Conservation (phyloP, 92 coral and sea anemone species). For the Heliopora coerulea region DNA sequence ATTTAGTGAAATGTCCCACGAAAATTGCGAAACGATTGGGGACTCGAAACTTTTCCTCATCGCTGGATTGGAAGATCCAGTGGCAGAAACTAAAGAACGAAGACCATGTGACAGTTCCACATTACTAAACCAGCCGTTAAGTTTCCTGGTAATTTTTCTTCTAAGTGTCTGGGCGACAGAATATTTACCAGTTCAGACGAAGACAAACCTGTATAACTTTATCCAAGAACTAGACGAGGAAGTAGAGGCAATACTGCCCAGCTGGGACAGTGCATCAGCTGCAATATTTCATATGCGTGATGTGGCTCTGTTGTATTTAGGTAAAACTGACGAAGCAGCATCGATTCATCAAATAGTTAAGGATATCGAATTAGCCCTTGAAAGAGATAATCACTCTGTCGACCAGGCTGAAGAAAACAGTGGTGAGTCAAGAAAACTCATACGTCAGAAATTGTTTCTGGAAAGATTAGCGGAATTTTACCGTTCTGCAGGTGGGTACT, state of each 20-base stretch:
- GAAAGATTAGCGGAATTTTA: slow-evolving; percentile 3
- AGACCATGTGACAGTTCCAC: neutral
- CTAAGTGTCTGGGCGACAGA: slow-evolving; percentile 10
- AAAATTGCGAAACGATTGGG: neutral
- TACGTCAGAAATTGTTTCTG: neutral
- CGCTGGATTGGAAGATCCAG: neutral
- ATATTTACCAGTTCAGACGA: neutral
- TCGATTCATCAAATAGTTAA: neutral
- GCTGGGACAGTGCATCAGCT: neutral
- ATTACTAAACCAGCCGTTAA: slow-evolving; percentile 2
- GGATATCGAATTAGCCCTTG: neutral
- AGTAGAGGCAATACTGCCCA: neutral
- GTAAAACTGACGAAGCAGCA: neutral
- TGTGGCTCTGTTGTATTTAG: neutral
- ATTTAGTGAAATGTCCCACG: neutral
- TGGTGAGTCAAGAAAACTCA: neutral
- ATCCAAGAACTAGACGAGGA: neutral
- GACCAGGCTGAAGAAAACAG: neutral
- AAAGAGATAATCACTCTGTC: neutral
- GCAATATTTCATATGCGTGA: neutral
- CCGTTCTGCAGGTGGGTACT: neutral
- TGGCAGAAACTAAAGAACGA: neutral
- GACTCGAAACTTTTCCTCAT: neutral
- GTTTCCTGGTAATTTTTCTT: neutral
- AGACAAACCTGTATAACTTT: neutral